Conservation (phyloP, 92 coral and sea anemone genomes). For the Epizoanthus scotinus region DNA sequence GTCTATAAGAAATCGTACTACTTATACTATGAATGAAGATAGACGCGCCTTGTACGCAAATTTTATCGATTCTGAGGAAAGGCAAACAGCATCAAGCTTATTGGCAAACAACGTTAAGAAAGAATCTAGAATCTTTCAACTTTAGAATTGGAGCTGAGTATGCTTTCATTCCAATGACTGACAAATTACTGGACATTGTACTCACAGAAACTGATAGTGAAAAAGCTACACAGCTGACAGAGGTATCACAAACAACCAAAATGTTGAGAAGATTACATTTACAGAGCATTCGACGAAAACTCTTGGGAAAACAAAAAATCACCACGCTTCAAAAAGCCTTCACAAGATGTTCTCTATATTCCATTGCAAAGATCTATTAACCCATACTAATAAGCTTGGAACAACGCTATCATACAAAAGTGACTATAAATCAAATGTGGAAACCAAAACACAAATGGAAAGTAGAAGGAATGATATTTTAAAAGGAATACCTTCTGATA, state of each 20-base stretch:
- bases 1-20: too few relatives aligned
- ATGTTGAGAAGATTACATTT: constrained; percentile 35
- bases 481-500: constrained; percentile 35
- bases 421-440: constrained; percentile 26
- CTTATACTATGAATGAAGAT: too few relatives aligned
- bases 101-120: constrained; percentile 30
- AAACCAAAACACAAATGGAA: constrained; percentile 2
- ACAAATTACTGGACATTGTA: constrained; percentile 26
- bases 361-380: constrained; percentile 40
- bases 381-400: constrained; percentile 31
- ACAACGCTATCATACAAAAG: constrained; percentile 44
- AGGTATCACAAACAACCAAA: constrained; percentile 16
- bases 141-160: constrained; percentile 33
- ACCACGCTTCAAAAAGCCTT: constrained; percentile 29
- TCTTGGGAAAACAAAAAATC: constrained; percentile 30
- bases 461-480: constrained; percentile 6
- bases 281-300: constrained; percentile 26
- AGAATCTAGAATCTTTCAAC: constrained; percentile 13
- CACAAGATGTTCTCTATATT: constrained; percentile 27
- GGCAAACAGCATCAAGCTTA: constrained; percentile 25
- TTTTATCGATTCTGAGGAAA: constrained; percentile 18
- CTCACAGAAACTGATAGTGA: constrained; percentile 29
- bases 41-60: too few relatives aligned
- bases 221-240: not conserved
- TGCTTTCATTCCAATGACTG: constrained; percentile 22